Evolutionary conservation across 2,888 invertebrate species (phyloP), one percentile per base, ranked within the genome.

Genomic region (Troides aeacus): DNA sequence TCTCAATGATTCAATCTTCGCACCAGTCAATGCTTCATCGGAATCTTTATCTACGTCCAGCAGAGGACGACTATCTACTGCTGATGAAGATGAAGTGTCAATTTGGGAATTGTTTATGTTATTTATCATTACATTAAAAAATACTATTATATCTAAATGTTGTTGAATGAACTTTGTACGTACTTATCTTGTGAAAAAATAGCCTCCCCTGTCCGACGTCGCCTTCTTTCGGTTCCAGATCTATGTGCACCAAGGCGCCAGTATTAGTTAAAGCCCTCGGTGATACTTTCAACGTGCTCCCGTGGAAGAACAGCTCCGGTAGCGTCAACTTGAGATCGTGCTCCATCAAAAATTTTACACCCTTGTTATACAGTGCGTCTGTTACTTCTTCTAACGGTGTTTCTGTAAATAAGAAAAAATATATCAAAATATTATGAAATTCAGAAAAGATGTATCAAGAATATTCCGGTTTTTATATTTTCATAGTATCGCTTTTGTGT

Each of bases 381-480:
- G 96, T 95, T 21, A 97, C 94, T 87, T 96, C 96, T 88, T 96
- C 95, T 68, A 97, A 84, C n/a, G 95, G 95, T 24, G 94, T 93
- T 83, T 93, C 94, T 90, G 87, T 1, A 84, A 86, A 64, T 62
- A 74, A 65, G 39, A 56, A 8, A 63, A 3, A 42, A 53, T 8
- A 36, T 59, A 12, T n/a, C 15, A n/a, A 18, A 17, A 50, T 50
- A 50, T 1, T 50, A 18, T 39, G 7, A 39, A 39, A 39, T 39
- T 39, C 7, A 10, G 39, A 39, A 39, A 1, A 39, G 7, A 39
- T 7, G 1, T 39, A 10, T 39, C 39, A 39, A 39, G 39, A 39
- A 39, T 39, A 39, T 10, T 10, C 39, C 10, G 1, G 10, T 1
- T 39, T 7, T 39, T 7, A 39, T 39, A 39, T 39, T 1, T 7